A percentile compares a stretch with the other conserved stretches of the same genome.
These are phyloP conservation scores for Drosophila orena DNA, from an alignment of 1,140 invertebrate genomes.

Conservation along the genomic window DNA sequence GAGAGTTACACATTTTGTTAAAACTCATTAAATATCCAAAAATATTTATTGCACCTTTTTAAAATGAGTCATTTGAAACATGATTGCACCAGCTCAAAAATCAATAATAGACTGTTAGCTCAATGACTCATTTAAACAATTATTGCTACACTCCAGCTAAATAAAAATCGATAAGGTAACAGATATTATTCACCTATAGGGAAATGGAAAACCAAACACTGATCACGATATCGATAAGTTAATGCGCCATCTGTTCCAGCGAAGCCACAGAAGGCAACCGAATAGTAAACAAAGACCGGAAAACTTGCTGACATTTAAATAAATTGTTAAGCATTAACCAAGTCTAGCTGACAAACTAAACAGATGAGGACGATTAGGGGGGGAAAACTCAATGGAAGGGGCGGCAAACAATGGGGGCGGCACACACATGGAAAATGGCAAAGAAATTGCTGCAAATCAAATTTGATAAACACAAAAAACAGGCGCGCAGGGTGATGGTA, in stretches of 20 bases:
- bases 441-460: conserved; percentile 81
- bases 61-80: background rate
- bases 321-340: conserved; percentile 74
- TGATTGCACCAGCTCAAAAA: background rate
- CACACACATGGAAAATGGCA: conserved; percentile 76
- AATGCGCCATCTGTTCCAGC: conserved; percentile 32
- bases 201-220: background rate
- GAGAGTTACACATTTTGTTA: background rate
- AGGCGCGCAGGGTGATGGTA: conserved; percentile 31
- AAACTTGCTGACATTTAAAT: conserved; percentile 80
- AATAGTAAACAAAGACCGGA: conserved; percentile 37
- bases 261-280: conserved; percentile 20
- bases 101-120: background rate
- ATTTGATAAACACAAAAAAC: conserved; percentile 78
- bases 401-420: conserved; percentile 49
- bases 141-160: too few species aligned
- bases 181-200: background rate
- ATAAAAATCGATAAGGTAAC: background rate
- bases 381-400: conserved; percentile 3
- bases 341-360: conserved; percentile 66
- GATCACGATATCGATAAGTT: conserved; percentile 45
- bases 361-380: conserved; percentile 39
- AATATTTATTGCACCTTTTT: background rate
- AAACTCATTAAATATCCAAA: background rate
- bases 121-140: background rate